Conservation (phyloP, 2,113 vertebrate species). For the Indicator maculatus region DNA sequence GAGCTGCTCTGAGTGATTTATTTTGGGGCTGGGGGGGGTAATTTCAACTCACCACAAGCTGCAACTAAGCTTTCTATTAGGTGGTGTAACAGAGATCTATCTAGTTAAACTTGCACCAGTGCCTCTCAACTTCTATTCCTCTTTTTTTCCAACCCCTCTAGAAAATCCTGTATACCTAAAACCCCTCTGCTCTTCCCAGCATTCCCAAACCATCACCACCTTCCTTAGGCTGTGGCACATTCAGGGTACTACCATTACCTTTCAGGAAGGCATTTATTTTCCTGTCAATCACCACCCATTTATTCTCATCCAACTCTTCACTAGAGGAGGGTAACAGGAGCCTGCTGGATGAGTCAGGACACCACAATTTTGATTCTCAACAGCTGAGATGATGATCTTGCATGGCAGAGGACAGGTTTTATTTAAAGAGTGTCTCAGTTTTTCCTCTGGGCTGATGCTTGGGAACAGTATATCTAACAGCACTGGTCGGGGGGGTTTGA, state of each 20-base stretch:
- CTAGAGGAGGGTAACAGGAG: not conserved
- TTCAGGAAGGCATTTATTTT: not conserved
- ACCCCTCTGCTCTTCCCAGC: not conserved
- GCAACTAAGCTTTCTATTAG: not conserved
- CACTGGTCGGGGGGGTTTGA: not conserved
- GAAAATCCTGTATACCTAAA: not conserved
- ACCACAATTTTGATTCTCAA: conserved; percentile 6
- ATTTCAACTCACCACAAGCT: not conserved
- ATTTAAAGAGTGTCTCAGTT: conserved; percentile 18
- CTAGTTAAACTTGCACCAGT: not conserved
- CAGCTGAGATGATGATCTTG: conserved; percentile 29
- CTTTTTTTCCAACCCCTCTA: not conserved
- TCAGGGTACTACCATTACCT: rapidly evolving
- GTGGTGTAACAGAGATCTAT: not conserved
- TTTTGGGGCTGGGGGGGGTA: no score
- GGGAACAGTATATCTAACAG: conserved; percentile 3
- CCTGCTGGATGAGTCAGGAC: not conserved
- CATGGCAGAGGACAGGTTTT: conserved; percentile 7
- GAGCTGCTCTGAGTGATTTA: no score
- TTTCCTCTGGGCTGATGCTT: conserved; percentile 7
- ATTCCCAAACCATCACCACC: not conserved
- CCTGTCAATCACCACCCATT: not conserved
- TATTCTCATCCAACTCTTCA: not conserved
- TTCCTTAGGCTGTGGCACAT: not conserved
- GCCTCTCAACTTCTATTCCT: not conserved